These are phyloP conservation scores for Oxyscelio sp. DNA, from an alignment of 2,888 invertebrate genomes.

Conservation along the genomic window DNA sequence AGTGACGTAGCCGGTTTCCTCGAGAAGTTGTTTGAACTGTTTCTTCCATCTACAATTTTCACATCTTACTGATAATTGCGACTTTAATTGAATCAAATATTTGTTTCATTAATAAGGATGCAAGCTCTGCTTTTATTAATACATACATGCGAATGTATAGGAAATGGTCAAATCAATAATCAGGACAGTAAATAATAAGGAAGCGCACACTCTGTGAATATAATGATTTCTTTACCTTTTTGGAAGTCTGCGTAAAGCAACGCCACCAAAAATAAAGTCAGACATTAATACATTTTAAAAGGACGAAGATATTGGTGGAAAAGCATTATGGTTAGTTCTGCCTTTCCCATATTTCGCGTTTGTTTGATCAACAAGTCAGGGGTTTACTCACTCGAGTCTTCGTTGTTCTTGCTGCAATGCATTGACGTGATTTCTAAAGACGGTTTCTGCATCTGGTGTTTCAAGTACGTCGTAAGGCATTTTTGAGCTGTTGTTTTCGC, in stretches of 20 bases:
- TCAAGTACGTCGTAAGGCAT: conserved; percentile 98
- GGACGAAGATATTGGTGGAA: too few relatives aligned
- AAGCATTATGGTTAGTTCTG: too few relatives aligned
- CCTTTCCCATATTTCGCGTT: too few relatives aligned
- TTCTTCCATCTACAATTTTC: conserved; percentile 96
- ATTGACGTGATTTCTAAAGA: too few relatives aligned
- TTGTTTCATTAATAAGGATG: too few relatives aligned
- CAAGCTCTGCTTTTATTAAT: too few relatives aligned
- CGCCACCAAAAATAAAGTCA: conserved; percentile 88
- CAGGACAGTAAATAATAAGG: conserved; percentile 4
- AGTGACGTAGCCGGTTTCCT: conserved; percentile 98
- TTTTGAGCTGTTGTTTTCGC: conserved; percentile 92
- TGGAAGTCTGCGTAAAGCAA: conserved; percentile 89
- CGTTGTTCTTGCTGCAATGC: too few relatives aligned
- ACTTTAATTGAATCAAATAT: too few relatives aligned
- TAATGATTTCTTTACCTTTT: conserved; percentile 88
- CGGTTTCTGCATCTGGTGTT: too few relatives aligned
- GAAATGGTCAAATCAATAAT: neutral
- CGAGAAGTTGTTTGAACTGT: conserved; percentile 97
- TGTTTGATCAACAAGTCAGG: too few relatives aligned
- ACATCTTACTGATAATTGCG: too few relatives aligned
- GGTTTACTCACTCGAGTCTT: too few relatives aligned
- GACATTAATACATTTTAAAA: conserved; percentile 87
- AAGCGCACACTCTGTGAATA: conserved; percentile 54
- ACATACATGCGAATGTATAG: neutral